Conservation (phyloP, 2,113 vertebrate species). For the Brevimyrus niger region DNA sequence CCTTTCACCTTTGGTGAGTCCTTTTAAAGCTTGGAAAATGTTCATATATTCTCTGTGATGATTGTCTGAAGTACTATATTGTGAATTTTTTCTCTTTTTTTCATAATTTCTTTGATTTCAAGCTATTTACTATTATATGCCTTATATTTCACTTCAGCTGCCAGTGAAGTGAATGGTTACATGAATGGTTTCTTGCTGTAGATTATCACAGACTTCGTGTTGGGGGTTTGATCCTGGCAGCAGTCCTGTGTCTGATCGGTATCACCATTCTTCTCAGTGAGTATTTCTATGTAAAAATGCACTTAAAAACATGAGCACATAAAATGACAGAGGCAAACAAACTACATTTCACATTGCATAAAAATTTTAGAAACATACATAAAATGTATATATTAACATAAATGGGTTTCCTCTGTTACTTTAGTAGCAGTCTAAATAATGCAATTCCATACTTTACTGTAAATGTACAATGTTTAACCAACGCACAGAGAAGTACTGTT, state of each 20-base stretch:
- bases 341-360: background rate
- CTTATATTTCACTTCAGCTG: background rate
- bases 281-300: constrained; percentile 34
- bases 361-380: background rate
- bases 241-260: constrained; percentile 70
- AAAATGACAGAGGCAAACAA: background rate
- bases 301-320: background rate
- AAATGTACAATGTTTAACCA: too few species aligned
- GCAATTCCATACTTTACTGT: background rate
- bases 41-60: background rate
- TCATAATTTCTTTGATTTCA: background rate
- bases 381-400: background rate
- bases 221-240: constrained; percentile 71
- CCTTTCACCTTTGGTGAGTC: constrained; percentile 64
- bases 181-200: constrained; percentile 33
- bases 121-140: background rate
- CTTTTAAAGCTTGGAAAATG: background rate
- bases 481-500: too few species aligned
- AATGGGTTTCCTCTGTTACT: background rate
- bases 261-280: constrained; percentile 78
- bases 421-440: background rate
- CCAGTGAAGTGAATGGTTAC: background rate
- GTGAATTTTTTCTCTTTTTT: background rate
- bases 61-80: background rate
- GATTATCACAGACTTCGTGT: constrained; percentile 73